Percentiles rank a stretch among this genome's conserved stretches.
These are phyloP conservation scores for Ericerus pela DNA, from an alignment of 1,140 invertebrate species.

Conservation along the genomic window DNA sequence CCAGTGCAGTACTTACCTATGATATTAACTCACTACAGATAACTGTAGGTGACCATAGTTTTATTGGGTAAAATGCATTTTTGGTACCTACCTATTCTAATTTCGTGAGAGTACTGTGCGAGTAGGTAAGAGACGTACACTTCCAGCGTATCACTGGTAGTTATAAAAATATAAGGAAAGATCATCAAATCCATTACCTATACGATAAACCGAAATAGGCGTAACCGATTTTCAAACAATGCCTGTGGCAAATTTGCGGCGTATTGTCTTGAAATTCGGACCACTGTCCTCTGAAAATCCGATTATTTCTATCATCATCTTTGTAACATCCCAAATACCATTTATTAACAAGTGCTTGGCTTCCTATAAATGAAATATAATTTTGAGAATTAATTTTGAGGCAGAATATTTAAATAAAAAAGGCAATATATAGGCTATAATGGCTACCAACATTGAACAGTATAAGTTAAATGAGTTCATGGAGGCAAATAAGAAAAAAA, in stretches of 20 bases:
- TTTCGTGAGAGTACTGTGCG: too few relatives aligned
- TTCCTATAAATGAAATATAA: background rate
- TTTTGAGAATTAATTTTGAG: too few relatives aligned
- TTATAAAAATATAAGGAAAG: too few relatives aligned
- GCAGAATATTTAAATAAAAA: background rate
- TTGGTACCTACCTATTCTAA: too few relatives aligned
- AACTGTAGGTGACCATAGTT: too few relatives aligned
- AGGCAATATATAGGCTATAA: background rate
- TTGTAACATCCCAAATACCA: slow-evolving; percentile 14
- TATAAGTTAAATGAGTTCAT: background rate
- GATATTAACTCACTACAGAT: too few relatives aligned
- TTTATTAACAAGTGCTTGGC: background rate
- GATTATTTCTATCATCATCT: slow-evolving; percentile 6
- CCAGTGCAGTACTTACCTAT: too few relatives aligned
- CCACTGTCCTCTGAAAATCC: slow-evolving; percentile 13
- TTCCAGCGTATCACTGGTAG: too few relatives aligned
- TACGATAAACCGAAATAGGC: slow-evolving; percentile 13
- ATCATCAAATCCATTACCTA: too few relatives aligned
- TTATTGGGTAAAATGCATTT: too few relatives aligned
- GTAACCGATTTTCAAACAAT: slow-evolving; percentile 14
- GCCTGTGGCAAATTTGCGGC: slow-evolving; percentile 4
- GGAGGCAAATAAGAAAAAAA: background rate
- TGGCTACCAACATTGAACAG: background rate
- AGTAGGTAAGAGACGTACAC: too few relatives aligned
- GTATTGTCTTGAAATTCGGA: background rate